Base-by-base conservation (phyloP, 2,797 vertebrate genomes). In the Hippopotamyrus pictus region DNA sequence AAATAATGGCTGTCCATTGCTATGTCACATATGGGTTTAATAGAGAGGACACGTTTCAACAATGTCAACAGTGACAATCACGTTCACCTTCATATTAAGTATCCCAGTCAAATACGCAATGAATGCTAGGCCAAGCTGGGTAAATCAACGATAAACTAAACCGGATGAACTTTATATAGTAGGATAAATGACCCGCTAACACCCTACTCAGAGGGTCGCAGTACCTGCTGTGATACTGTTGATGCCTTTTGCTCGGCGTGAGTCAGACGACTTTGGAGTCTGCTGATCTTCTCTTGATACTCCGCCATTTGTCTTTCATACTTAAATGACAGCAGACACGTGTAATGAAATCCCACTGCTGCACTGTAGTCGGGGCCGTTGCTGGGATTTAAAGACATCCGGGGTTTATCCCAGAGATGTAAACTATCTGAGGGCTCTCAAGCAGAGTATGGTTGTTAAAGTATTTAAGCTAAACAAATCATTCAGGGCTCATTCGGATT, bases 231-330 rank as follows among this genome's bases (percentile, higher is more conserved):
- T 85, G 97, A 94, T 6, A 96, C 96, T 7, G 95, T 93, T 9
- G 96, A 92, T 22, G 97, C 97, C 91, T 94, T 97, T 92, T 98
- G 96, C 89, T 99, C 98, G 0, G 97, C 95, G 89, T 97, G 97
- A 88, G 91, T 96, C 46, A 99, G 95, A 17, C 96, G 96, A 76
- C 90, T 96, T 92, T 99, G 97, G 59, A 99, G 97, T 91, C 97
- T 96, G n/a, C 82, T 92, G 22, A 96, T 94, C 93, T 97, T 97
- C 93, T 98, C 97, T 91, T 96, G 97, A 91, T 96, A 93, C 86
- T 99, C 97, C 54, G 91, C 91, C 89, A 97, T 93, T 94, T 97
- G 87, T 59, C 94, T 97, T 94, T 98, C 97, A 92, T 96, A 96
- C 98, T 99, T 92, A 89, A 73, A 86, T 90, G 88, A 92, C 25